phyloP scores from a whole-genome alignment of 2,797 vertebrate genomes.

The Luscinia luscinia region DNA sequence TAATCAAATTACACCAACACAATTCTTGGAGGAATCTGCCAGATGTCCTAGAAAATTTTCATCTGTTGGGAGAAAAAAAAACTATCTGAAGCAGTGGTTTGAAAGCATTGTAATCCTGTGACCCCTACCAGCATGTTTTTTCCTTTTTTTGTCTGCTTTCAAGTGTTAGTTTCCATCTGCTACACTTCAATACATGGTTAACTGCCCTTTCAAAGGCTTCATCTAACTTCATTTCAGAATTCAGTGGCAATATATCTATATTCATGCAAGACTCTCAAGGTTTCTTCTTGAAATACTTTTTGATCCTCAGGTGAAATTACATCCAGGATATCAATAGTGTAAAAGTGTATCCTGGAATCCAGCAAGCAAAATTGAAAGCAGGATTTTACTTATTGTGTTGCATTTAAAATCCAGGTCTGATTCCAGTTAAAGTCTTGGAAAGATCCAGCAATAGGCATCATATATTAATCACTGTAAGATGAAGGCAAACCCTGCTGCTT shows the following conservation, averaged over 20 bases:
- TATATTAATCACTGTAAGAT: conserved; percentile 22
- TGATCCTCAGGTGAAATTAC: conserved; percentile 47
- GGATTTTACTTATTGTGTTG: conserved; percentile 23
- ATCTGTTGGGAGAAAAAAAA: not conserved
- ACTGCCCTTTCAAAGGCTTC: not conserved
- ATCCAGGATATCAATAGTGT: conserved; percentile 21
- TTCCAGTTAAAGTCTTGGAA: conserved; percentile 56
- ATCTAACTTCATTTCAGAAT: not conserved
- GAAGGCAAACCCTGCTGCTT: not conserved
- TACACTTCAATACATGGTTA: not conserved
- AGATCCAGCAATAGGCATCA: not conserved
- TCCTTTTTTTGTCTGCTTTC: not conserved
- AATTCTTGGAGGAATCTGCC: not conserved
- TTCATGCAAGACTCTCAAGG: not conserved
- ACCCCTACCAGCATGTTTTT: not conserved
- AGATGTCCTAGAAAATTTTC: not conserved
- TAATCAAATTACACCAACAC: not conserved
- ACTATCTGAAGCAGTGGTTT: not conserved
- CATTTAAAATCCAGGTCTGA: conserved; percentile 42
- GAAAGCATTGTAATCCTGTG: not conserved
- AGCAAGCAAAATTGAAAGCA: conserved; percentile 63
- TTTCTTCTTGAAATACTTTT: not conserved
- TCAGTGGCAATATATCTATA: not conserved
- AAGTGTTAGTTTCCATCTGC: not conserved
- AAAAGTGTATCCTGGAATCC: conserved; percentile 21